A percentile compares a stretch with the other conserved stretches of the same genome.
phyloP scores from a whole-genome alignment of 2,113 vertebrate species.

The Hyaena hyaena region DNA sequence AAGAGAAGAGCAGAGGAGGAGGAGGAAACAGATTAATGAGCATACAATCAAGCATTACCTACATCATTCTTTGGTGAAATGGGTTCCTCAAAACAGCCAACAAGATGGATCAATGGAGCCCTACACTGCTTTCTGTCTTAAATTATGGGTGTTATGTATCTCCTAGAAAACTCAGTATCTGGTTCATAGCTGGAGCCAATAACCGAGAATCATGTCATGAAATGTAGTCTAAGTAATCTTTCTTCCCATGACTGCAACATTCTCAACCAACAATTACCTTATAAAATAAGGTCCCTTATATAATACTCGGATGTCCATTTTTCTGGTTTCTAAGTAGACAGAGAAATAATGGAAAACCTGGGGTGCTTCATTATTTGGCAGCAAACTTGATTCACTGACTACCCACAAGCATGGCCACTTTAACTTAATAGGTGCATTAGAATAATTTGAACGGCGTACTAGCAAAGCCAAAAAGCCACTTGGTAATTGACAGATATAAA shows the following conservation, averaged over 20 bases:
- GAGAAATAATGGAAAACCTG: conserved; percentile 63
- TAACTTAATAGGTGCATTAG: conserved; percentile 71
- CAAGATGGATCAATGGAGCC: background rate
- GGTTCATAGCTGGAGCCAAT: conserved; percentile 45
- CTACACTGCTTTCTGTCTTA: conserved; percentile 41
- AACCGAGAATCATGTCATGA: conserved; percentile 46
- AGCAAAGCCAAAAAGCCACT: conserved; percentile 63
- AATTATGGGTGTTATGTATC: conserved; percentile 23
- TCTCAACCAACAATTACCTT: conserved; percentile 32
- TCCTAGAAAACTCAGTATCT: conserved; percentile 48
- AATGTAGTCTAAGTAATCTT: conserved; percentile 58
- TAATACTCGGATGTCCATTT: conserved; percentile 53
- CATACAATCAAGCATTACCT: background rate
- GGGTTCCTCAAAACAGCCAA: conserved; percentile 33
- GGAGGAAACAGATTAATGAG: background rate
- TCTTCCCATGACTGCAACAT: conserved; percentile 3
- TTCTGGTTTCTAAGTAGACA: conserved; percentile 58
- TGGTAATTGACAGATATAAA: conserved; percentile 60
- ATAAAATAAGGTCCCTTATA: background rate
- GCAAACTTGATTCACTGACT: conserved; percentile 67
- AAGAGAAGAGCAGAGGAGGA: background rate
- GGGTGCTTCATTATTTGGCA: conserved; percentile 67
- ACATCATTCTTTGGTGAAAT: background rate
- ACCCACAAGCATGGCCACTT: conserved; percentile 57
- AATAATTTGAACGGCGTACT: conserved; percentile 68